Conservation (phyloP, 2,113 vertebrate species). For the Colius striatus region DNA sequence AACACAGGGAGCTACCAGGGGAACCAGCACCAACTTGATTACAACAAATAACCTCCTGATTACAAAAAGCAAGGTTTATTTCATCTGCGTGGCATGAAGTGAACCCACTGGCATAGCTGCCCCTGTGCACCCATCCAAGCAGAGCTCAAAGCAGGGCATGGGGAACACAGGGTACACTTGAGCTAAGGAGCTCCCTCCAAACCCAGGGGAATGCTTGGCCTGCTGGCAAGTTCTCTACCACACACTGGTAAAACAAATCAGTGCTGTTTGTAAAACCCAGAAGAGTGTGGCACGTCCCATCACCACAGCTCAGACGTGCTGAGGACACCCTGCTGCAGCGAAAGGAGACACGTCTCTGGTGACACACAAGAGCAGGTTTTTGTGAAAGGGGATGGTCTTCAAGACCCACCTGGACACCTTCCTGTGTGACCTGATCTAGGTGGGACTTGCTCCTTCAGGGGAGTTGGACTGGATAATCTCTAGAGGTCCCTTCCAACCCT, state of each 20-base stretch:
- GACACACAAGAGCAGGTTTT: neutral
- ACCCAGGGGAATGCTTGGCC: neutral
- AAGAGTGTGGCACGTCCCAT: neutral
- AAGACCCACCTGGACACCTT: too few relatives aligned
- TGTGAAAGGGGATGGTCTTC: neutral
- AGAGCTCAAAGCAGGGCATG: fast-evolving
- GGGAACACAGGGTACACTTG: neutral
- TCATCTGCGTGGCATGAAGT: neutral
- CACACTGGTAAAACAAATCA: neutral
- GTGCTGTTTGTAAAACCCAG: neutral
- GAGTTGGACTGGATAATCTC: too few relatives aligned
- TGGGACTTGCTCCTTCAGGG: too few relatives aligned
- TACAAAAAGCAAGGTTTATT: neutral
- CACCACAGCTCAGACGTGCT: neutral
- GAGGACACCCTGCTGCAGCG: neutral
- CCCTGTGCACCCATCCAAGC: neutral
- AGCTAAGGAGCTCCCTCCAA: neutral
- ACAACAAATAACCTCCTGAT: neutral
- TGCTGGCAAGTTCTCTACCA: neutral
- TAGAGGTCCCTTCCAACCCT: too few relatives aligned
- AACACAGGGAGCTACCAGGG: neutral
- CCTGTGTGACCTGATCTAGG: too few relatives aligned
- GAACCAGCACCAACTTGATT: neutral
- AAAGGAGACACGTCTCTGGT: neutral
- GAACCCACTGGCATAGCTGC: neutral